These are phyloP conservation scores for Pemphigus obesinymphae DNA, from an alignment of 1,140 invertebrate species.

Conservation along the genomic window DNA sequence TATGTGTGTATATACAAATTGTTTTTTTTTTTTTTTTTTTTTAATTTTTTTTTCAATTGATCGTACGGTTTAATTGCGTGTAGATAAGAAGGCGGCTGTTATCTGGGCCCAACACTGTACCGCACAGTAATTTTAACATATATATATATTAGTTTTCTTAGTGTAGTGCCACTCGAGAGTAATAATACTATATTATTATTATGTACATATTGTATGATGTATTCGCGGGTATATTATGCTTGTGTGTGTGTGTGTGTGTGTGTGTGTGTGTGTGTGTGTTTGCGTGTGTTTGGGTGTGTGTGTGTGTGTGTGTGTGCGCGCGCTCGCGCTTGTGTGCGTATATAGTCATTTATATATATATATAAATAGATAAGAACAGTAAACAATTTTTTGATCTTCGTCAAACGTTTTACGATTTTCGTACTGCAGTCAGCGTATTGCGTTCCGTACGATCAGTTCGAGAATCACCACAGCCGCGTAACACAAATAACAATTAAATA, in stretches of 20 bases:
- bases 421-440: conserved; percentile 31
- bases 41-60: conserved; percentile 13
- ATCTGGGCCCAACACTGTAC: neutral
- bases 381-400: conserved; percentile 41
- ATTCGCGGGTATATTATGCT: too few species aligned
- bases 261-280: neutral
- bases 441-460: conserved; percentile 18
- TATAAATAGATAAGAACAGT: conserved; percentile 32
- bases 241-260: neutral
- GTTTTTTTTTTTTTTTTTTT: conserved; percentile 15
- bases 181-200: neutral
- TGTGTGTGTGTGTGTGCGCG: neutral
- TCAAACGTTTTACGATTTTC: conserved; percentile 22
- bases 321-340: too few species aligned
- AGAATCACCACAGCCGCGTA: too few species aligned
- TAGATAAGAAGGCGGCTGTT: conserved; percentile 26
- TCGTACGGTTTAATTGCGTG: conserved; percentile 9
- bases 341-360: neutral
- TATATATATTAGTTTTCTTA: neutral
- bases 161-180: conserved; percentile 3
- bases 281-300: too few species aligned
- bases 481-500: conserved; percentile 10
- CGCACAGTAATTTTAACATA: conserved; percentile 11
- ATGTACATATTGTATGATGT: too few species aligned
- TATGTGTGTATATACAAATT: neutral